Evolutionary conservation across 2,113 vertebrate genomes (phyloP).

Genomic region (Engystomops pustulosus): DNA sequence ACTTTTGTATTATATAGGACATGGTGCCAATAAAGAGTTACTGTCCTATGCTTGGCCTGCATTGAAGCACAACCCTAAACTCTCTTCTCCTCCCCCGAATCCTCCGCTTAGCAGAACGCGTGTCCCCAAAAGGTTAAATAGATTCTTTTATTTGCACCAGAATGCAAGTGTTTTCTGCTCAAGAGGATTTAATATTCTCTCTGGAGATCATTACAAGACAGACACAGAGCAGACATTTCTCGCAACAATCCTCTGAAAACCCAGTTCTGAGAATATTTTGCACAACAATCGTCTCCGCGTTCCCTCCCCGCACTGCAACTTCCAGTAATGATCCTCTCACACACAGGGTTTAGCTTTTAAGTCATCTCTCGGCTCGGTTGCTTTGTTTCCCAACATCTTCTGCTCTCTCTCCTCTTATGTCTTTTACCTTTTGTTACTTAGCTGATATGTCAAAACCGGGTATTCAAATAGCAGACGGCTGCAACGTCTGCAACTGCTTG

Average conservation of each 20-base stretch:
- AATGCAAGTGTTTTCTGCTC: constrained; percentile 18
- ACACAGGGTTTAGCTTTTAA: constrained; percentile 50
- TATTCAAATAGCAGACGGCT: constrained; percentile 33
- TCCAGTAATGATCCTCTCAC: constrained; percentile 48
- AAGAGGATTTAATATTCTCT: constrained; percentile 34
- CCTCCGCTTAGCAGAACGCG: not conserved
- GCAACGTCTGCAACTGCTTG: constrained; percentile 21
- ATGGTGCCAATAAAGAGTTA: not conserved
- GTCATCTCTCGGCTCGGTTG: constrained; percentile 33
- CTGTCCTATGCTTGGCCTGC: not conserved
- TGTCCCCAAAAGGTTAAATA: constrained; percentile 36
- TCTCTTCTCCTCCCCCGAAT: not conserved
- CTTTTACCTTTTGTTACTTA: constrained; percentile 49
- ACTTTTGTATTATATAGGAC: too few relatives aligned
- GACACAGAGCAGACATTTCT: constrained; percentile 28
- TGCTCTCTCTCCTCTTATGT: constrained; percentile 32
- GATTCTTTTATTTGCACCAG: constrained; percentile 35
- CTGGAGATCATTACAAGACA: constrained; percentile 42
- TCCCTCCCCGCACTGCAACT: constrained; percentile 26
- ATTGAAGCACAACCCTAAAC: not conserved
- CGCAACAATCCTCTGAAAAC: constrained; percentile 28
- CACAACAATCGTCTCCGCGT: constrained; percentile 31
- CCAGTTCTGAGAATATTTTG: constrained; percentile 48
- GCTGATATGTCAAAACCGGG: constrained; percentile 44
- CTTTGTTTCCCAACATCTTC: constrained; percentile 38